Base-by-base conservation (phyloP, 2,888 invertebrate species). In the Lasioglossum marginatum region DNA sequence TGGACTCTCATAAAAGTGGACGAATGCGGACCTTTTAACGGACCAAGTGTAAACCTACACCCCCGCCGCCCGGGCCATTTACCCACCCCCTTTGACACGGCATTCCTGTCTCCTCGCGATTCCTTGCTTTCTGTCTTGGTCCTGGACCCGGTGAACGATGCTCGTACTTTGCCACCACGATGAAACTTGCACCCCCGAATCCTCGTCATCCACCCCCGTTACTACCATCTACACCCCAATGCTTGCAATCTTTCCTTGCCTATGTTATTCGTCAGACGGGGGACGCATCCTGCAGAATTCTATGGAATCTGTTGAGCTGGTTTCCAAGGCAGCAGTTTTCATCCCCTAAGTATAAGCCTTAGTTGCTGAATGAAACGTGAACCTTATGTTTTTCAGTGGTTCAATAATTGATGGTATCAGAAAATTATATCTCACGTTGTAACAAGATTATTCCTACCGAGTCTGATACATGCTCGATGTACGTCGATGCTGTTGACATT, bases 1-100 rank as follows among this genome's bases (percentile, higher is more conserved):
- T 81, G 79, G 57, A 63, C 82, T 52, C 57, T 68, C 80, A 83
- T 86, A 89, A 89, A 87, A 74, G 78, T 70, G 77, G 48, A 81
- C 82, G 85, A 85, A 81, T 43, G 74, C 71, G 82, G 72, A 70
- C 81, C 88, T 85, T 89, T 89, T 89, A 89, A 89, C 87, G 78
- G 81, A 71, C 85, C 43, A 79, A 81, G 83, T 83, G 89, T 89
- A 89, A 89, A 87, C 78, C 77, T 85, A 82, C 81, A 87, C 63
- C 63, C 37, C 23, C 72, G 52, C 31, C 74, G 8, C 57, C n/a
- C 12, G 60, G 23, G 34, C 76, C 75, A 60, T 80, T 80, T 74
- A 48, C 68, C 45, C 79, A 43, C 19, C 66, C 66, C 43, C 37
- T 23, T 27, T 71, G 34, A 48, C 72, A 60, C 45, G n/a, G 37